Base-by-base conservation (phyloP, 2,113 vertebrate species). In the Sakesphorus luctuosus region DNA sequence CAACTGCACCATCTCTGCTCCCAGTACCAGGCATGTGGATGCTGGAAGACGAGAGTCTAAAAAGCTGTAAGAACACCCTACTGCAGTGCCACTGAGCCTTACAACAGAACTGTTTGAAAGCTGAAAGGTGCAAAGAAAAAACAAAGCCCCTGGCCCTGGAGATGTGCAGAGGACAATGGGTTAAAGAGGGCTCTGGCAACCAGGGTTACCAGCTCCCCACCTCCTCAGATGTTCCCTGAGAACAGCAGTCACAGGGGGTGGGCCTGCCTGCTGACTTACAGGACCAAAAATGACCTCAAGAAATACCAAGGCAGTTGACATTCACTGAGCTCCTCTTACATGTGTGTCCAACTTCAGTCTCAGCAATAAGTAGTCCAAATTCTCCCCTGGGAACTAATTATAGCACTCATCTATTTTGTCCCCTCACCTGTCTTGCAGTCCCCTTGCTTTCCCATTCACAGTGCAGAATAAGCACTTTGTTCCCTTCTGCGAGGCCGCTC, bases 211-310 rank as follows among this genome's bases (percentile, higher is more conserved):
- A 29, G 20, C 11, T 56, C n/a, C 5, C 10, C 13, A 21, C 14
- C 24, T 49, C 44, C 10, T n/a, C 0, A 0, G 46, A 31, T 53
- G 3, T 26, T 31, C 6, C 3, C 3, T 0, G 2, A 58, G 13
- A 69, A 49, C 14, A 40, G 43, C 43, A 62, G 49, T 35, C n/a
- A 69, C 13, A n/a, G 31, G 8, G 10, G 46, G n/a, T 69, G 50
- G n/a, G 21, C 29, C 13, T 16, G 1, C 55, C 40, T 53, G 10
- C 18, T 59, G 33, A 46, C 3, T 7, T 26, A 14, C 29, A 65
- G 63, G 35, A 58, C 25, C 15, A 50, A 26, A 91, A 81, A 36
- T 31, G 23, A 74, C 11, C 18, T 43, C 25, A 28, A 16, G 25
- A 77, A 67, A 14, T 46, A 80, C 35, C 33, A 63, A 50, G 35